phyloP scores from a whole-genome alignment of 2,113 vertebrate genomes.

The Donacobius atricapilla region DNA sequence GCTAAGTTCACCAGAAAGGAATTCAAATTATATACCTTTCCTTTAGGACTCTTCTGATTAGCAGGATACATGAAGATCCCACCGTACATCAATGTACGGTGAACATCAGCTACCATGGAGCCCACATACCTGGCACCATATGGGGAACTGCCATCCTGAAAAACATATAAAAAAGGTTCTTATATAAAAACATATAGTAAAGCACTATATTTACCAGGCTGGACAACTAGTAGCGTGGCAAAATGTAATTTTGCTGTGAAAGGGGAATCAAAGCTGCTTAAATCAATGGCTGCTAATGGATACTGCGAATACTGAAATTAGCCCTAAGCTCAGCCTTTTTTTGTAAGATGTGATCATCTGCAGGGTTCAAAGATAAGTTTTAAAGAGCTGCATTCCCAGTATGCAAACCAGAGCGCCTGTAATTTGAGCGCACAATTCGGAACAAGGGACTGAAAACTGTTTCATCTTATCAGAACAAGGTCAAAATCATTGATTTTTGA shows the following conservation, averaged over 20 bases:
- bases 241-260: not conserved
- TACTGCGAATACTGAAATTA: not conserved
- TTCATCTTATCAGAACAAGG: not conserved
- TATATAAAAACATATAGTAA: no score
- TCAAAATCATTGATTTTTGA: not conserved
- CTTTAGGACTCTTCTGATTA: slow-evolving; percentile 92
- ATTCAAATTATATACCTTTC: slow-evolving; percentile 81
- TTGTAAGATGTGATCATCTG: rapidly evolving
- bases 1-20: slow-evolving; percentile 56
- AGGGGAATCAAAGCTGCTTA: not conserved
- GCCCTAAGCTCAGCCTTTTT: not conserved
- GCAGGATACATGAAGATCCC: slow-evolving; percentile 98
- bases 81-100: slow-evolving; percentile 93
- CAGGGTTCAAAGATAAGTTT: not conserved
- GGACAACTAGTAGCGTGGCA: not conserved
- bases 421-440: not conserved
- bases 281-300: not conserved
- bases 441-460: not conserved
- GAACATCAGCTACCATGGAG: slow-evolving; percentile 96
- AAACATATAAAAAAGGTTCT: no score
- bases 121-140: slow-evolving; percentile 93
- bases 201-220: not conserved
- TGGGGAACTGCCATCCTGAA: slow-evolving; percentile 85
- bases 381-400: not conserved
- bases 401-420: not conserved